Conservation (phyloP, 2,888 invertebrate species). For the Adelphocoris suturalis region DNA sequence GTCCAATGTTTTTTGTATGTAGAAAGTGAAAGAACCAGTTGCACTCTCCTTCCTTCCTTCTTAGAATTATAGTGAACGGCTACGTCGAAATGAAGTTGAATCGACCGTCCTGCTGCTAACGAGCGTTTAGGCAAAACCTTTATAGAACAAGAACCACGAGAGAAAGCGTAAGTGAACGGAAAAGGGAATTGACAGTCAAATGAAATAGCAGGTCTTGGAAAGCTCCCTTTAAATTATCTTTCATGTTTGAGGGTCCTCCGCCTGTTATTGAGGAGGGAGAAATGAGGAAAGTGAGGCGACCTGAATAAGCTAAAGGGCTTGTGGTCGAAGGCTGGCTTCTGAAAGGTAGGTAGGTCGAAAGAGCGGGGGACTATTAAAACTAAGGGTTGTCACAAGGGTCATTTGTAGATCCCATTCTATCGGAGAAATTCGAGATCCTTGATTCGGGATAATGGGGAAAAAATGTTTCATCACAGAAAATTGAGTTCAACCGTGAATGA, state of each 20-base stretch:
- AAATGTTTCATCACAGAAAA: too few species aligned
- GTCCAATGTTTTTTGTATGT: too few species aligned
- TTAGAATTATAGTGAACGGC: too few species aligned
- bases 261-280: not conserved
- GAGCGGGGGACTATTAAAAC: not conserved
- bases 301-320: not conserved
- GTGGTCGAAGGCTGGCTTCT: not conserved
- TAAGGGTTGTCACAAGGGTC: conserved; percentile 1
- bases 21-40: too few species aligned
- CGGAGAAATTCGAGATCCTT: not conserved
- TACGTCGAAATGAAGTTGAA: too few species aligned
- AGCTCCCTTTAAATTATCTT: not conserved
- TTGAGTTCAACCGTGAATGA: too few species aligned
- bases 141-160: too few species aligned
- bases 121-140: too few species aligned
- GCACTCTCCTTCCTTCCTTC: too few species aligned
- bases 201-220: not conserved
- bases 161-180: not conserved
- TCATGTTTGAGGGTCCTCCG: not conserved
- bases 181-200: not conserved
- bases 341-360: not conserved
- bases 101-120: too few species aligned
- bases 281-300: not conserved
- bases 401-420: not conserved
- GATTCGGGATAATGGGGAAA: not conserved